Evolutionary conservation across 2,113 vertebrate species (phyloP).

Genomic region (Acanthisitta chloris): DNA sequence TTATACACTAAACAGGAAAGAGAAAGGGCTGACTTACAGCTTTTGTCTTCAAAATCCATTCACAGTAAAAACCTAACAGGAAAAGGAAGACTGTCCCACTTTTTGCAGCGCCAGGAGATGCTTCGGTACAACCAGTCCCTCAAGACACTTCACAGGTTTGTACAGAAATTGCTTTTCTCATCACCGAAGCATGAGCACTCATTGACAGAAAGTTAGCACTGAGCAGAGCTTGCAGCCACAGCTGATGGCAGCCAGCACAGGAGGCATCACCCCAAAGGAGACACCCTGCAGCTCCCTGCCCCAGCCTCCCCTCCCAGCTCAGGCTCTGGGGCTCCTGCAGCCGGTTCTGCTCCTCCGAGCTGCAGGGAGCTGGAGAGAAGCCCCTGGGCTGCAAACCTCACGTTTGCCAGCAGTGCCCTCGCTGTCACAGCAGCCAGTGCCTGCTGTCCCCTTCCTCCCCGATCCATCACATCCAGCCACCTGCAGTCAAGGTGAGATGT

Average conservation of each 20-base stretch:
- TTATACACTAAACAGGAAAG: constrained; percentile 23
- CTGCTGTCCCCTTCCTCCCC: not conserved
- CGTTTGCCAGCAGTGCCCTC: not conserved
- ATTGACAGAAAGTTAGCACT: not conserved
- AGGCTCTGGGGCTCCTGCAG: not conserved
- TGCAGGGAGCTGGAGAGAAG: not conserved
- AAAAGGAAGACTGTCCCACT: constrained; percentile 13
- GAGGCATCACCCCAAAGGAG: not conserved
- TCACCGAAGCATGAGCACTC: not conserved
- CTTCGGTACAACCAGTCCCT: not conserved
- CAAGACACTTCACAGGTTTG: not conserved
- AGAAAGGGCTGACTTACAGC: constrained; percentile 40
- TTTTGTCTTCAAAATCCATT: constrained; percentile 47
- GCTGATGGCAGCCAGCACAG: rapidly evolving
- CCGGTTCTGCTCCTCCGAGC: rapidly evolving
- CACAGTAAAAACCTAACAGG: constrained; percentile 11
- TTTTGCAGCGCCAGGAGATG: constrained; percentile 12
- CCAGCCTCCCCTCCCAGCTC: not conserved
- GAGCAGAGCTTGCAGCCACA: rapidly evolving
- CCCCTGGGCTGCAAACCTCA: not conserved
- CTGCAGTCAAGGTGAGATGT: not conserved
- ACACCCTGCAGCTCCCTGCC: not conserved
- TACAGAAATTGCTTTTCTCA: not conserved
- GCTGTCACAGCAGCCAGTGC: not conserved
- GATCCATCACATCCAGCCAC: not conserved